Evolutionary conservation across 2,888 invertebrate genomes (phyloP).

Genomic region (Drosophila bunnanda): DNA sequence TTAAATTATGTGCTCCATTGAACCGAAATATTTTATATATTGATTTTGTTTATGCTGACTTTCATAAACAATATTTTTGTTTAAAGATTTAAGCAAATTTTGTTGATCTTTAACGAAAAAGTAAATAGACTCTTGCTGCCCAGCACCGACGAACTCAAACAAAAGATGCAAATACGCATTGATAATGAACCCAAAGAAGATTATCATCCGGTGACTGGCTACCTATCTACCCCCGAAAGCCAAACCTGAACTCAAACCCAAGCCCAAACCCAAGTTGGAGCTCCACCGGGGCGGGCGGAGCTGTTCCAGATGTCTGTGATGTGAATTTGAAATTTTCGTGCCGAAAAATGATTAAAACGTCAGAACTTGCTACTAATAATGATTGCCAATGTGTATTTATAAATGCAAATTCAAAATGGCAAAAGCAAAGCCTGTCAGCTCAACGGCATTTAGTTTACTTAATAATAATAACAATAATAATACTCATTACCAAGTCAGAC

Average conservation of each 20-base stretch:
- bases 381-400: constrained; percentile 65
- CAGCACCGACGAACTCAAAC: constrained; percentile 31
- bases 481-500: constrained; percentile 38
- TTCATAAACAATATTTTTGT: background rate
- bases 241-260: background rate
- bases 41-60: background rate
- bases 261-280: background rate
- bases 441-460: constrained; percentile 60
- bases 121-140: constrained; percentile 1
- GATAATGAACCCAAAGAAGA: constrained; percentile 53
- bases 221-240: background rate
- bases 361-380: constrained; percentile 63
- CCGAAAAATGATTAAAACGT: constrained; percentile 51
- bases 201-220: constrained; percentile 42
- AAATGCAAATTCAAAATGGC: constrained; percentile 73
- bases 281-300: background rate
- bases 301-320: constrained; percentile 30
- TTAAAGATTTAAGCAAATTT: background rate
- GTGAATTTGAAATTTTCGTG: constrained; percentile 46
- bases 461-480: constrained; percentile 51
- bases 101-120: constrained; percentile 1
- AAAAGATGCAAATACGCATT: constrained; percentile 64
- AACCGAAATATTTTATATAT: background rate
- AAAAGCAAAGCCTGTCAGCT: constrained; percentile 47
- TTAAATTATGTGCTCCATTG: background rate